Evolutionary conservation across 2,113 vertebrate species (phyloP).

Genomic region (Bubo blakistoni): DNA sequence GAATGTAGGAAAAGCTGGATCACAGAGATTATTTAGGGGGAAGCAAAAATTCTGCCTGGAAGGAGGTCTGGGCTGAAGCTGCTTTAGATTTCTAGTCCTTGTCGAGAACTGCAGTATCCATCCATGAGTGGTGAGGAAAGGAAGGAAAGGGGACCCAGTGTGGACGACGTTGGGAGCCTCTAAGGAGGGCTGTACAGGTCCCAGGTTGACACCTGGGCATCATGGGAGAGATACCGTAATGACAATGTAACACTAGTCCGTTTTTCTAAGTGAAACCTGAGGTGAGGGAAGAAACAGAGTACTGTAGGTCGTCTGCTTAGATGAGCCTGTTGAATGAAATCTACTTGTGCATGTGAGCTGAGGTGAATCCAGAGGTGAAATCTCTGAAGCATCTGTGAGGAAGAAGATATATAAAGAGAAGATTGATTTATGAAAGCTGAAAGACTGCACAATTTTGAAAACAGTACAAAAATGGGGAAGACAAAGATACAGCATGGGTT

Average conservation of each 20-base stretch:
- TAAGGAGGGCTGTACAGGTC: neutral
- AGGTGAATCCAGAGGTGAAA: neutral
- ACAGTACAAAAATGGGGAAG: neutral
- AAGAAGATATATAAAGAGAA: neutral
- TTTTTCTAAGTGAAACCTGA: neutral
- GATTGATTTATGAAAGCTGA: neutral
- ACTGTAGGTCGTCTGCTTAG: neutral
- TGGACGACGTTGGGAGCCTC: neutral
- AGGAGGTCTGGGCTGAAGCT: neutral
- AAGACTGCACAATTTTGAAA: neutral
- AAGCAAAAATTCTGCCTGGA: neutral
- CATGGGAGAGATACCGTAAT: neutral
- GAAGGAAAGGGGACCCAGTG: accelerated
- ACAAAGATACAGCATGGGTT: neutral
- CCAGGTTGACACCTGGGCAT: neutral
- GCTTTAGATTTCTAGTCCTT: neutral
- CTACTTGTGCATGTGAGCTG: neutral
- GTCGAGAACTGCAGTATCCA: neutral
- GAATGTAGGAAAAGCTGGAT: neutral
- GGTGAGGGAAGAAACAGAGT: neutral
- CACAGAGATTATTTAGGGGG: neutral
- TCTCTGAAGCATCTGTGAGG: neutral
- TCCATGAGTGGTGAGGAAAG: neutral
- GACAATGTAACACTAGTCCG: neutral
- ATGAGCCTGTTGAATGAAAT: neutral